These are phyloP conservation scores for Strix occidentalis DNA, from an alignment of 2,797 vertebrate species.

Conservation along the genomic window DNA sequence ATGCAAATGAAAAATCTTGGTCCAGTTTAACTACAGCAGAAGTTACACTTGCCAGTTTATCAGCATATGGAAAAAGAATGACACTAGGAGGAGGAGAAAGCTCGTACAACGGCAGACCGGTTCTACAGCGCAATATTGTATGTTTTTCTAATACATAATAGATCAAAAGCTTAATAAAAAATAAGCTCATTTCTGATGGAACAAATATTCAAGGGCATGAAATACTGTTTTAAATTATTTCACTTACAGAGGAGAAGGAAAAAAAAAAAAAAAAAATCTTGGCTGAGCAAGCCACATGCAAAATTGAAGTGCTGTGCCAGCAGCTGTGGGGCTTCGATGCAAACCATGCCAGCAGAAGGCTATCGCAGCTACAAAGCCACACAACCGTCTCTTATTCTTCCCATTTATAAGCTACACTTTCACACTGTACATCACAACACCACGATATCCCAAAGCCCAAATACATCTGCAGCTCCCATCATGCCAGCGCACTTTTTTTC, in stretches of 20 bases:
- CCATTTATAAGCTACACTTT: background rate
- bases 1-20: background rate
- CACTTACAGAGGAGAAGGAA: background rate
- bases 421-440: background rate
- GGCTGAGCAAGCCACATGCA: background rate
- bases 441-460: background rate
- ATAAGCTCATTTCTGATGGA: background rate
- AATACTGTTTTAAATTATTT: constrained; percentile 33
- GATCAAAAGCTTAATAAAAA: constrained; percentile 12
- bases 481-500: background rate
- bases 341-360: background rate
- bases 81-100: background rate
- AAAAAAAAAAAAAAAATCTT: background rate
- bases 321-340: background rate
- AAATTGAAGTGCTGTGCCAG: background rate
- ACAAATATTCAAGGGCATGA: constrained; percentile 1
- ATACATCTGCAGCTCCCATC: background rate
- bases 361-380: background rate
- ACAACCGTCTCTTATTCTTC: background rate
- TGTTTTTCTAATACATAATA: background rate
- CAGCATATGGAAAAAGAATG: background rate
- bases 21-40: background rate
- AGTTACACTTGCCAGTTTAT: background rate
- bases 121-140: background rate
- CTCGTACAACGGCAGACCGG: background rate